Evolutionary conservation across 2,888 invertebrate genomes (phyloP).

Genomic region (Phoenoteleia sp.): DNA sequence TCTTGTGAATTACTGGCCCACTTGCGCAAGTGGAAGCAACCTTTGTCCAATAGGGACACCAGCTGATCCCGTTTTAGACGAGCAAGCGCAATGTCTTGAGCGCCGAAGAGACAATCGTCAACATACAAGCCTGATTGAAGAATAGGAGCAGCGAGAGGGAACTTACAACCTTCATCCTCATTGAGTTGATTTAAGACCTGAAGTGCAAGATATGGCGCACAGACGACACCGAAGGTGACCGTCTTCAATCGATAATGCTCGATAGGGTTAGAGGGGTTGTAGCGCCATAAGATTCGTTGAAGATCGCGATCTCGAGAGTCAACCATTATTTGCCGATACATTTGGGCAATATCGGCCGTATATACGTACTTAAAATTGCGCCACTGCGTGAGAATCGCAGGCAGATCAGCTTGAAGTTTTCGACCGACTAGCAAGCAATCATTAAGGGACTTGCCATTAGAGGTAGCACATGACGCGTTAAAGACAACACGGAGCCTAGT

Average conservation of each 20-base stretch:
- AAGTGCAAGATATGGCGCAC: too few species aligned
- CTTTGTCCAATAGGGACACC: background rate
- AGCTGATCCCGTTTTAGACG: background rate
- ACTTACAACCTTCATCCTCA: background rate
- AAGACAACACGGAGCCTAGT: too few species aligned
- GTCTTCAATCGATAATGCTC: background rate
- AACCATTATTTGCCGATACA: slow-evolving; percentile 9
- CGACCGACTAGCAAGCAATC: background rate
- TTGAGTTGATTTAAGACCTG: background rate
- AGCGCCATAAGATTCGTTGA: background rate
- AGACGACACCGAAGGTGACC: background rate
- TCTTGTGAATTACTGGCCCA: background rate
- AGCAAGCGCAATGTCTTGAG: background rate
- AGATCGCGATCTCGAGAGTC: background rate
- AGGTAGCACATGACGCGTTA: too few species aligned
- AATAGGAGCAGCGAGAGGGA: background rate
- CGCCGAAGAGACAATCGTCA: background rate
- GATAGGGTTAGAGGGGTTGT: too few species aligned
- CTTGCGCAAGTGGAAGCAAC: background rate
- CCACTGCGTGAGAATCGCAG: background rate
- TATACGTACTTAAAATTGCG: background rate
- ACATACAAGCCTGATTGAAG: background rate
- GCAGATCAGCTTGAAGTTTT: background rate
- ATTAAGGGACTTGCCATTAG: background rate
- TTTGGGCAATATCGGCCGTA: slow-evolving; percentile 4